These are phyloP conservation scores for Perognathus longimembris DNA, from an alignment of 2,113 vertebrate genomes.

Conservation along the genomic window DNA sequence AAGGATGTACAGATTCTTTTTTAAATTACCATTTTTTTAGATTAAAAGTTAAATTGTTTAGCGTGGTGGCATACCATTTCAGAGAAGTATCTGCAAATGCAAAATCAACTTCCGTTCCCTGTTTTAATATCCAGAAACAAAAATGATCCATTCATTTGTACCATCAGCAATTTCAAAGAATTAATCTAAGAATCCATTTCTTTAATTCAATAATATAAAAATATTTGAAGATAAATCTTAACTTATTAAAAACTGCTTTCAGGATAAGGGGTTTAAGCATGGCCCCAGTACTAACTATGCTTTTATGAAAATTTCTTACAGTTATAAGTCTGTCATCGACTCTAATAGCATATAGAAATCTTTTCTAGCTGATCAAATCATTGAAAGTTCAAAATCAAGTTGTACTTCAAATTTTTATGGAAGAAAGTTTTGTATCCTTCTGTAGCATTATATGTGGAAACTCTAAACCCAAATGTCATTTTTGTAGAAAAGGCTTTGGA, in stretches of 20 bases:
- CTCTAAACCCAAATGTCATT: neutral
- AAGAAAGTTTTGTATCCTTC: neutral
- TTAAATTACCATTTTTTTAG: neutral
- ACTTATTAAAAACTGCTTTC: neutral
- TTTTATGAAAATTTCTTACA: conserved; percentile 39
- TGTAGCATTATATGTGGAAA: too few species aligned
- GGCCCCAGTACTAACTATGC: too few species aligned
- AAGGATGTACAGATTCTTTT: neutral
- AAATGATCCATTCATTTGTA: neutral
- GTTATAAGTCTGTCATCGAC: neutral
- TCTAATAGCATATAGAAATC: neutral
- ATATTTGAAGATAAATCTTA: neutral
- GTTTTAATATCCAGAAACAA: neutral
- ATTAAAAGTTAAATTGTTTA: conserved; percentile 20
- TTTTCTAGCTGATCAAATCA: neutral
- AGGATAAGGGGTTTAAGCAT: too few species aligned
- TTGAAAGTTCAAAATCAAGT: neutral
- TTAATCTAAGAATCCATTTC: neutral
- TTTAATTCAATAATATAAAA: conserved; percentile 1
- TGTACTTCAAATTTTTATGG: neutral
- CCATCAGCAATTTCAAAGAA: neutral
- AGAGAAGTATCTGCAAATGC: neutral
- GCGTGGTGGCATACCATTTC: conserved; percentile 15
- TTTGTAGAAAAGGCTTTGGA: neutral
- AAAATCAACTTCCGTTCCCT: conserved; percentile 7